Evolutionary conservation across 1,140 invertebrate genomes (phyloP).

Genomic region (Scaptomyza pallida): DNA sequence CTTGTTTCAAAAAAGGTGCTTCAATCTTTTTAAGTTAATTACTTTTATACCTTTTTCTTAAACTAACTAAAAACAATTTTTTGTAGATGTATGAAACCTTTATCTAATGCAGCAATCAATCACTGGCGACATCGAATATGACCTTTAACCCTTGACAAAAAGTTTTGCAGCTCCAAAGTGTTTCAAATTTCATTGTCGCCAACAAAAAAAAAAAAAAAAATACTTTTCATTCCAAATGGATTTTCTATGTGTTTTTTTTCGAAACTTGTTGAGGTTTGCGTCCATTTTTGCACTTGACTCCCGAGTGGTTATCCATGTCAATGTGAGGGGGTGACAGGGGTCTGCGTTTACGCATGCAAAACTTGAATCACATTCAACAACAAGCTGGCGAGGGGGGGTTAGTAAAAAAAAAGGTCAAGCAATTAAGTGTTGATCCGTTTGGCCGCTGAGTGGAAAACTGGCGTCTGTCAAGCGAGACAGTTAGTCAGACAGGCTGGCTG

Average conservation of each 20-base stretch:
- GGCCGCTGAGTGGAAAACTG: conserved; percentile 28
- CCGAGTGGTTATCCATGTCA: conserved; percentile 79
- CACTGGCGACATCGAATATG: not conserved
- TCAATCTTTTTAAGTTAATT: not conserved
- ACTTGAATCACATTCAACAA: conserved; percentile 46
- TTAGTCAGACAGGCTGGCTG: conserved; percentile 9
- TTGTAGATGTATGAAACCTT: not conserved
- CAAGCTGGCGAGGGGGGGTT: not conserved
- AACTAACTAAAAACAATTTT: not conserved
- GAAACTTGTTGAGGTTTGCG: conserved; percentile 21
- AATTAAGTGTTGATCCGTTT: conserved; percentile 69
- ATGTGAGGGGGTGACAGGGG: conserved; percentile 35
- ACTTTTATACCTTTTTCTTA: not conserved
- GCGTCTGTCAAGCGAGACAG: conserved; percentile 37
- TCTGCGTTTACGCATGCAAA: conserved; percentile 60
- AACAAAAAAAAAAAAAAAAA: not conserved
- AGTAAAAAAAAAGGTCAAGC: conserved; percentile 67
- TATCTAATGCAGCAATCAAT: not conserved
- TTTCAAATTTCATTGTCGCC: not conserved
- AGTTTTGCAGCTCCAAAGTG: not conserved
- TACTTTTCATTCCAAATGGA: conserved; percentile 7
- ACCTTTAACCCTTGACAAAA: conserved; percentile 3
- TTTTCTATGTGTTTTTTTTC: conserved; percentile 19
- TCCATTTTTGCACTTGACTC: conserved; percentile 42
- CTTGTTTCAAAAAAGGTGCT: no score